These are phyloP conservation scores for Encarsia formosa DNA, from an alignment of 2,888 invertebrate genomes.

Conservation along the genomic window DNA sequence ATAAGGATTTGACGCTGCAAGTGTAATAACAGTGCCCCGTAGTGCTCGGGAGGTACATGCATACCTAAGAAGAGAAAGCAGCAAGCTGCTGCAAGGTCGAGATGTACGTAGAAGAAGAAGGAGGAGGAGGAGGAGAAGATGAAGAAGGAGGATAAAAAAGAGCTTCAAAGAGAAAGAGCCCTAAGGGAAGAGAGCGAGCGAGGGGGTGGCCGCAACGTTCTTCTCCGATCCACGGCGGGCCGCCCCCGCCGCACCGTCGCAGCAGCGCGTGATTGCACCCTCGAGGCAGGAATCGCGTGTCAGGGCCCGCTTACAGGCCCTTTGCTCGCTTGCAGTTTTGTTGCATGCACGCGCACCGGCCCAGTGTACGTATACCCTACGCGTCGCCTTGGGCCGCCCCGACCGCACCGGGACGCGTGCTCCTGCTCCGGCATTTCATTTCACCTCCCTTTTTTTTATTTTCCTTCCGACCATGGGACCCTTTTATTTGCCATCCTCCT, in stretches of 20 bases:
- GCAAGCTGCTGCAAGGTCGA: constrained; percentile 16
- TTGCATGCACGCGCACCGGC: background rate
- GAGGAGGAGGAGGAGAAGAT: constrained; percentile 8
- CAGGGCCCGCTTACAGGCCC: constrained; percentile 47
- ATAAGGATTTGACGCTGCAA: too few species aligned
- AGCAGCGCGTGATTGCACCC: constrained; percentile 49
- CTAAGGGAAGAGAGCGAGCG: constrained; percentile 26
- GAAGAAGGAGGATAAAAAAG: constrained; percentile 18
- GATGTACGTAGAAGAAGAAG: constrained; percentile 18
- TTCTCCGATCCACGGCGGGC: too few species aligned
- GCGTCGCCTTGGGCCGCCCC: constrained; percentile 17
- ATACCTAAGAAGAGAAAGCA: constrained; percentile 17
- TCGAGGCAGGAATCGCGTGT: constrained; percentile 50
- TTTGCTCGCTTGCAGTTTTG: constrained; percentile 15
- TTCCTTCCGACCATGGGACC: constrained; percentile 5
- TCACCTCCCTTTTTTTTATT: constrained; percentile 27
- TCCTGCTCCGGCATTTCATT: constrained; percentile 18
- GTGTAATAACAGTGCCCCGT: constrained; percentile 50
- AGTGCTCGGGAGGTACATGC: constrained; percentile 33
- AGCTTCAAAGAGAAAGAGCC: too few species aligned
- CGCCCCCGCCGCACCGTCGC: constrained; percentile 44
- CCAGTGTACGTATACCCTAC: background rate
- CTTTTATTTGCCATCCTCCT: constrained; percentile 14
- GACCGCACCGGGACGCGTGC: background rate
- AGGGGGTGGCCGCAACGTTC: constrained; percentile 20